Base-by-base conservation (phyloP, 2,888 invertebrate genomes). In the Fragum whitleyi region DNA sequence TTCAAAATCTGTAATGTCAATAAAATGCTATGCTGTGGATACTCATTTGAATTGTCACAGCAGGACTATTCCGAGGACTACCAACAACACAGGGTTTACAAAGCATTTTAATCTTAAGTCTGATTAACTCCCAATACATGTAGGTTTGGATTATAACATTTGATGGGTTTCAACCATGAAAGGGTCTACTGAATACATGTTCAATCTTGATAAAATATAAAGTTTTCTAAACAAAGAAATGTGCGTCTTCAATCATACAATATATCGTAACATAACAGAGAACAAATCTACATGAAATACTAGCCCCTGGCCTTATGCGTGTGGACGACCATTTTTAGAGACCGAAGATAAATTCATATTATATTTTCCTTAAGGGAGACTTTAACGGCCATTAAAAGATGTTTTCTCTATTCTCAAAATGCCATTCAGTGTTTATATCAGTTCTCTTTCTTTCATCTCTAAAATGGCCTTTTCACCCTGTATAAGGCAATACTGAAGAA, bases 341-440 rank as follows among this genome's bases (percentile, higher is more conserved):
- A 70, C 32, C 55, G 23, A 21, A 57, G 36, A 70, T 70, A 36
- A 55, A 70, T 70, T 70, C 55, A 70, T 70, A 53, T 65, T 23
- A 5, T 55, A 70, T 32, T 36, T 55, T 32, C 36, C 70, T 70
- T 32, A 14, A 70, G 70, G 70, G 70, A 55, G 55, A 21, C 29
- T 70, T 70, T 70, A 55, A 70, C 47, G 36, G 14, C 53, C 57
- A 32, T 28, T 55, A 32, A 53, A 70, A 55, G 55, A 55, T 70
- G 55, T 55, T 55, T 70, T 70, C 53, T 69, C 55, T 55, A 53
- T 55, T 39, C 65, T 42, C 11, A 65, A 61, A 61, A 65, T 36
- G 65, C 65, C 42, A 65, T 65, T 65, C 11, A 2, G 39, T 19
- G 36, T 42, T 65, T 65, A n/a, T n/a, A 21, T 42, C 26, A 14